phyloP scores from a whole-genome alignment of 2,113 vertebrate species.

The Bos taurus region DNA sequence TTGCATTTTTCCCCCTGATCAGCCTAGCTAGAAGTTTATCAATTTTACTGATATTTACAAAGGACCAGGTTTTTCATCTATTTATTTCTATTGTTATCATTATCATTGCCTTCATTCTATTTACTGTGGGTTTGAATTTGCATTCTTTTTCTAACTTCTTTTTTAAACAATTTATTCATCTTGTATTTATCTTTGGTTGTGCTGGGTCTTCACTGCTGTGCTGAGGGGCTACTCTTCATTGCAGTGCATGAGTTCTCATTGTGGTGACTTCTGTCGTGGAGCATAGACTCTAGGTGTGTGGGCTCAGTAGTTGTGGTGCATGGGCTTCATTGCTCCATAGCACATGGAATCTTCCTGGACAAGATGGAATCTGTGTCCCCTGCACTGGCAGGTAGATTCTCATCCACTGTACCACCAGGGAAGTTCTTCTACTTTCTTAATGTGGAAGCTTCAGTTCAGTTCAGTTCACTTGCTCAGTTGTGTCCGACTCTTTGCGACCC shows the following conservation, averaged over 20 bases:
- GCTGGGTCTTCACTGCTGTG: background rate
- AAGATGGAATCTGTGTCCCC: background rate
- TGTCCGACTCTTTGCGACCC: no score
- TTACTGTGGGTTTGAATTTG: background rate
- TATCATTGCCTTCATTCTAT: background rate
- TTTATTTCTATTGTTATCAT: background rate
- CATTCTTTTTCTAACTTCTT: background rate
- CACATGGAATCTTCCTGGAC: background rate
- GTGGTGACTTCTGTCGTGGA: background rate
- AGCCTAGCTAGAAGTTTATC: background rate
- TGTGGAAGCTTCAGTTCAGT: background rate
- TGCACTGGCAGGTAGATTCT: background rate
- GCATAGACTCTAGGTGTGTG: background rate
- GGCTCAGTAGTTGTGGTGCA: background rate
- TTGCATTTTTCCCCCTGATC: background rate
- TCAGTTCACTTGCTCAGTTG: no score
- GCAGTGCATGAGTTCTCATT: rapidly evolving
- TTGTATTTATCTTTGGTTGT: background rate
- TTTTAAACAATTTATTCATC: background rate
- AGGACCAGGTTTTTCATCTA: background rate
- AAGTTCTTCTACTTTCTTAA: background rate
- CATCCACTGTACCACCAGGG: background rate
- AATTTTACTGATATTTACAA: background rate
- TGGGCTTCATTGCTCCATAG: background rate
- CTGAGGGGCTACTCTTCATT: background rate